Evolutionary conservation across 2,888 invertebrate genomes (phyloP).

Genomic region (Acanthosepion pharaonis): DNA sequence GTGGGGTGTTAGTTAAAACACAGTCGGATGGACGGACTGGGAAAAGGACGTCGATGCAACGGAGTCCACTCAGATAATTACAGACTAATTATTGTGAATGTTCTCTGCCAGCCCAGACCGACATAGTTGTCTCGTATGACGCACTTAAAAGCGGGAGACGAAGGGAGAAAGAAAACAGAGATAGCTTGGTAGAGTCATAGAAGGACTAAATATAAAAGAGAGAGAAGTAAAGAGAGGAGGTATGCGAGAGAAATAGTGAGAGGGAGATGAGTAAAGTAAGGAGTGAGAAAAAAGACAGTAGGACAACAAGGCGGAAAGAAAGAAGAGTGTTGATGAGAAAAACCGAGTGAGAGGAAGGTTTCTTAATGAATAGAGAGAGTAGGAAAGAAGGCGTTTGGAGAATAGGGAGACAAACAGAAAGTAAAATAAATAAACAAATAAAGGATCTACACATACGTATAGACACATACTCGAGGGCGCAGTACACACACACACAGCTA

Average conservation of each 20-base stretch:
- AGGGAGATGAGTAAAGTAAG: not conserved
- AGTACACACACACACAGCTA: not conserved
- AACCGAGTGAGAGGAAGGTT: not conserved
- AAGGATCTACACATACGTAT: not conserved
- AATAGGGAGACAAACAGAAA: no score
- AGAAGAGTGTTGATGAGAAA: not conserved
- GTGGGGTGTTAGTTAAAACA: not conserved
- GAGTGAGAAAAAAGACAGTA: not conserved
- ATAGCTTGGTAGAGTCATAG: not conserved
- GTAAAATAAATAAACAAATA: not conserved
- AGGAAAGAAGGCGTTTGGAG: no score
- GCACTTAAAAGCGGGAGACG: not conserved
- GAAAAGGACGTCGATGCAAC: not conserved
- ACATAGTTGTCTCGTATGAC: conserved; percentile 12
- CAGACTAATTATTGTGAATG: conserved; percentile 11
- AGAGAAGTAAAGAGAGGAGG: not conserved
- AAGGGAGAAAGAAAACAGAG: not conserved
- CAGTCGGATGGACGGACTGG: not conserved
- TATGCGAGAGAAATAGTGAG: not conserved
- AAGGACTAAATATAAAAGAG: not conserved
- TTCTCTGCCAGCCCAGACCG: conserved; percentile 18
- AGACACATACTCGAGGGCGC: no score
- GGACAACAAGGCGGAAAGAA: not conserved
- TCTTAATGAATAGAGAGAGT: not conserved
- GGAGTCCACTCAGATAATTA: not conserved